These are phyloP conservation scores for Abrostola tripartita DNA, from an alignment of 2,888 invertebrate species.

Conservation along the genomic window DNA sequence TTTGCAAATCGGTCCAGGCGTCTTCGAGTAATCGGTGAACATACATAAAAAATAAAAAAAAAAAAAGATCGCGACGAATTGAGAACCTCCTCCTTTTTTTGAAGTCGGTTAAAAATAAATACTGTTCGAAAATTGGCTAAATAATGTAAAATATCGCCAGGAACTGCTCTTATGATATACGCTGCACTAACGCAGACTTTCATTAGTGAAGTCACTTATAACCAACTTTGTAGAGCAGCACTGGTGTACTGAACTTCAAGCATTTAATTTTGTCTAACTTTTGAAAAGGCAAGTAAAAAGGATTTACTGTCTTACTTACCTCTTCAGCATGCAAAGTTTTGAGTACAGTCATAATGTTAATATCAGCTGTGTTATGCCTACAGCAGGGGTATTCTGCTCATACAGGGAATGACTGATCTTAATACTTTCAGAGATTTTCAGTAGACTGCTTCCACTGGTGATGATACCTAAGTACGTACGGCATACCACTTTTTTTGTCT, in stretches of 20 bases:
- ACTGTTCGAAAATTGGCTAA: too few relatives aligned
- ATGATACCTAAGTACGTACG: too few relatives aligned
- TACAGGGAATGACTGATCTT: neutral
- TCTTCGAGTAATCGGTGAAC: too few relatives aligned
- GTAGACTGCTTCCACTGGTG: too few relatives aligned
- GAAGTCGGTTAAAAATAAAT: too few relatives aligned
- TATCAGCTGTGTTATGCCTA: neutral
- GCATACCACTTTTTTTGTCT: too few relatives aligned
- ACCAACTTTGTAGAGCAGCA: neutral
- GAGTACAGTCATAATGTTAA: neutral
- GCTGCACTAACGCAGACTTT: neutral
- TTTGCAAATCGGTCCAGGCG: too few relatives aligned
- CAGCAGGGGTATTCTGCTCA: neutral
- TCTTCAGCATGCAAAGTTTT: neutral
- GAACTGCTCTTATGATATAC: neutral
- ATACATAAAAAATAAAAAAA: too few relatives aligned
- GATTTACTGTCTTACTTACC: constrained; percentile 5
- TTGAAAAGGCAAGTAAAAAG: constrained; percentile 1
- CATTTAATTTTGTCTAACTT: constrained; percentile 1
- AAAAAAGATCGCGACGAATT: too few relatives aligned
- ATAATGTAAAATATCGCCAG: too few relatives aligned
- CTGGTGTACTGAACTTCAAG: neutral
- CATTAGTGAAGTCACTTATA: neutral
- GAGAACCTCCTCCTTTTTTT: too few relatives aligned
- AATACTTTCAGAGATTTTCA: neutral